These are phyloP conservation scores for Myxocyprinus asiaticus DNA, from an alignment of 2,113 vertebrate genomes.

Conservation along the genomic window DNA sequence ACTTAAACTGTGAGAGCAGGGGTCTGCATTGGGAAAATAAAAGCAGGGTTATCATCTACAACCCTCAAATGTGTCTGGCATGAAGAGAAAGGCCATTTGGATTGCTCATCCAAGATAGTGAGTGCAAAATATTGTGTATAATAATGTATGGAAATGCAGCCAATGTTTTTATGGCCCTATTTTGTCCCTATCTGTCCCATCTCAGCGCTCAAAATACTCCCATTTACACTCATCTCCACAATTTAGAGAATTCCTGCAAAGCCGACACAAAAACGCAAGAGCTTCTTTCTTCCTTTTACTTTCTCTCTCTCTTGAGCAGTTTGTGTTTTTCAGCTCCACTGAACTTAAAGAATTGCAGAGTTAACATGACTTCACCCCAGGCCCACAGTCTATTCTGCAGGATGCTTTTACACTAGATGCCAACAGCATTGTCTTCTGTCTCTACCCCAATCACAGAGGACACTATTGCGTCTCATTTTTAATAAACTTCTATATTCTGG, in stretches of 20 bases:
- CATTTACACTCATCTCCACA: slow-evolving; percentile 66
- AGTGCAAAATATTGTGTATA: slow-evolving; percentile 70
- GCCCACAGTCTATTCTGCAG: slow-evolving; percentile 47
- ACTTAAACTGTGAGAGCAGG: slow-evolving; percentile 69
- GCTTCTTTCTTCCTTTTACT: slow-evolving; percentile 46
- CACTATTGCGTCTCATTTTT: slow-evolving; percentile 1
- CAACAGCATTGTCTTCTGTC: slow-evolving; percentile 50
- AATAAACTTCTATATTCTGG: not conserved
- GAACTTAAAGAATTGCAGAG: slow-evolving; percentile 65
- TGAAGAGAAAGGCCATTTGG: slow-evolving; percentile 65
- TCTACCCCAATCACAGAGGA: slow-evolving; percentile 18
- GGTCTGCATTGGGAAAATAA: slow-evolving; percentile 67
- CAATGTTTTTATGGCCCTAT: slow-evolving; percentile 66
- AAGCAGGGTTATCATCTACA: slow-evolving; percentile 71
- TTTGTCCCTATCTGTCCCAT: slow-evolving; percentile 52
- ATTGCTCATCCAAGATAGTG: slow-evolving; percentile 70
- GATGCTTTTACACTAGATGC: slow-evolving; percentile 55
- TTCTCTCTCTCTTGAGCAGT: slow-evolving; percentile 45
- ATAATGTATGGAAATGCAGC: slow-evolving; percentile 72
- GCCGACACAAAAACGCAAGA: slow-evolving; percentile 54
- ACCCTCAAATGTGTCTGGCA: slow-evolving; percentile 67
- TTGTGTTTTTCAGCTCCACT: slow-evolving; percentile 63
- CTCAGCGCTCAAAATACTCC: slow-evolving; percentile 54
- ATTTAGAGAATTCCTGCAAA: slow-evolving; percentile 65
- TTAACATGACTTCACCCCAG: slow-evolving; percentile 58